Conservation (phyloP, 2,888 invertebrate genomes). For the Nineta flava region DNA sequence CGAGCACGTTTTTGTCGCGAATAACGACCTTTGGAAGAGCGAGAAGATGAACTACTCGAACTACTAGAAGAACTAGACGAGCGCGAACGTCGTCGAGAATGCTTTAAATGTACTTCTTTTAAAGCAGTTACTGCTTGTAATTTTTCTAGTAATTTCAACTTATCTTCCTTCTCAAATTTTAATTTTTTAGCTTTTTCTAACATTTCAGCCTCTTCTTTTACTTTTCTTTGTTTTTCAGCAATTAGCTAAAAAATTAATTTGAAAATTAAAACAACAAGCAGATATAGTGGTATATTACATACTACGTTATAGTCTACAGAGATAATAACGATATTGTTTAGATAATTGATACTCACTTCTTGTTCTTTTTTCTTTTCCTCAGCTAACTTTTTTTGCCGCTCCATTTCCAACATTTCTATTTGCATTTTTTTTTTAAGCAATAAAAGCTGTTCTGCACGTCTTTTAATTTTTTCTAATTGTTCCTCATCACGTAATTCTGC, state of each 20-base stretch:
- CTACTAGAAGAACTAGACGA: neutral
- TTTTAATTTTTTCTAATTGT: constrained; percentile 21
- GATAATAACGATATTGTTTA: neutral
- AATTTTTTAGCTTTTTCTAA: constrained; percentile 27
- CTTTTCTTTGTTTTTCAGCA: constrained; percentile 27
- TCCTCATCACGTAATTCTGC: constrained; percentile 16
- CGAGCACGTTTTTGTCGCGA: constrained; percentile 8
- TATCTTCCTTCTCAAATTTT: constrained; percentile 25
- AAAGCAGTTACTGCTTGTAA: constrained; percentile 22
- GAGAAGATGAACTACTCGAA: neutral
- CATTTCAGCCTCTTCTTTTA: constrained; percentile 29
- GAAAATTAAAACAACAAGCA: neutral
- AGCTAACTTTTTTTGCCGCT: constrained; percentile 33
- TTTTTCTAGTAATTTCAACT: constrained; percentile 26
- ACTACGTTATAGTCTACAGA: neutral
- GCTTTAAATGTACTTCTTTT: constrained; percentile 23
- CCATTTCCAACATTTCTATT: constrained; percentile 34
- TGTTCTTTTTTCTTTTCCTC: constrained; percentile 25
- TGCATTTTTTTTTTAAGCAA: constrained; percentile 44
- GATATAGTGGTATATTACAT: neutral
- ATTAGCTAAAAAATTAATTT: constrained; percentile 13
- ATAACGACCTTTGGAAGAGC: constrained; percentile 3
- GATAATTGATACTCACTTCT: constrained; percentile 5
- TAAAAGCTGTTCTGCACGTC: constrained; percentile 31
- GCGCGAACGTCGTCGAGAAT: constrained; percentile 6